Percentiles rank a stretch among this genome's conserved stretches.
Conservation (phyloP, 1,140 invertebrate genomes). For the Halictus rubicundus region DNA sequence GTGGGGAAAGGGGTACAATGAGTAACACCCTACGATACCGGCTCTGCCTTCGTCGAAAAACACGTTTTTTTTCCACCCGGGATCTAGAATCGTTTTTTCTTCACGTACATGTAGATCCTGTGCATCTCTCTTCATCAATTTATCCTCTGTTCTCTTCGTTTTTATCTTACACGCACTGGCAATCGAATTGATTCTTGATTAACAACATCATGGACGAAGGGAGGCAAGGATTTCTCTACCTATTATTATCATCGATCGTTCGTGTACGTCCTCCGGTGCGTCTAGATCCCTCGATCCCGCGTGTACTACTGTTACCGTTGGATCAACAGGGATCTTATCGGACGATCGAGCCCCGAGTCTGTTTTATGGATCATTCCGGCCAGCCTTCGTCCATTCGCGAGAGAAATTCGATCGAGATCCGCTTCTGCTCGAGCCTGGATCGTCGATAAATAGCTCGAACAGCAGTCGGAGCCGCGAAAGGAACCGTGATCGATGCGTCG, state of each 20-base stretch:
- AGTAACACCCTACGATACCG: constrained; percentile 25
- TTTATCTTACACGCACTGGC: constrained; percentile 65
- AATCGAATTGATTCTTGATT: constrained; percentile 26
- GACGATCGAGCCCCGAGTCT: too few relatives aligned
- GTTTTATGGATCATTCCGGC: background rate
- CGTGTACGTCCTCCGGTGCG: too few relatives aligned
- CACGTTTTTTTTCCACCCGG: background rate
- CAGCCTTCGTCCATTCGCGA: constrained; percentile 48
- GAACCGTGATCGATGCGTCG: too few relatives aligned
- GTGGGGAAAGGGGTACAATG: constrained; percentile 9
- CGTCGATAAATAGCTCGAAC: constrained; percentile 1
- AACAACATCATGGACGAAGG: constrained; percentile 56
- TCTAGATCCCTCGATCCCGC: too few relatives aligned
- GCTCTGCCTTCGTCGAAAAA: constrained; percentile 60
- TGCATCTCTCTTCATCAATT: too few relatives aligned
- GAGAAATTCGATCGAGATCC: background rate
- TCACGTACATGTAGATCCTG: background rate
- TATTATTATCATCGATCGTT: background rate
- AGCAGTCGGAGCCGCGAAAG: background rate
- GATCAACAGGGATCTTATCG: too few relatives aligned
- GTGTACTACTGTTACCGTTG: background rate
- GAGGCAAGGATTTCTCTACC: constrained; percentile 20
- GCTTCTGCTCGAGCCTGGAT: background rate
- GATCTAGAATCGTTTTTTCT: constrained; percentile 31
- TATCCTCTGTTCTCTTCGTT: background rate